Evolutionary conservation across 2,888 invertebrate genomes (phyloP), one percentile per base, ranked within the genome.

Genomic region (Andrena haemorrhoa): DNA sequence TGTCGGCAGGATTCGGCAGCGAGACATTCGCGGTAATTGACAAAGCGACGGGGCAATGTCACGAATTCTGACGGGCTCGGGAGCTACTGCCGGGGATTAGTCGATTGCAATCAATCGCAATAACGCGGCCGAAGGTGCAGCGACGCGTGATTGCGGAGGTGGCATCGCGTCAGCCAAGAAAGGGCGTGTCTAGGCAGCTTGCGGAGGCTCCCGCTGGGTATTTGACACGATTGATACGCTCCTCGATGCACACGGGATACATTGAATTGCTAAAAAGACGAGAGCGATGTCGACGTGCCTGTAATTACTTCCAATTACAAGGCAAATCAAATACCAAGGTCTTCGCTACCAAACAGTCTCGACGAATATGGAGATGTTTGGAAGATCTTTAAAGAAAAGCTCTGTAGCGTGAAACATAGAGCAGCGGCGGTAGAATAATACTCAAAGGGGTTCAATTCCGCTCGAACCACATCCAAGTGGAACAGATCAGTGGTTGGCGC

Each of bases 21-120:
- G 72, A 58, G 53, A 71, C 49, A 41, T 47, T 63, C 49, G 29
- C n/a, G 71, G 60, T 82, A 81, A 82, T 82, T 81, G 65, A 82
- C 60, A 61, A 71, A 81, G 71, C 63, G 61, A 33, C 61, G 60
- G 1, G 64, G 6, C 23, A 58, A 74, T 41, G 51, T 74, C 77
- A 41, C 16, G 33, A 53, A 69, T 73, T 75, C 85, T 56, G 79
- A 87, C 79, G 49, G 65, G 61, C 51, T 56, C 53, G 47, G 51
- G 31, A 47, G 61, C 29, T 53, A 60, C 75, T 49, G 51, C 31
- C 63, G 73, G 77, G 71, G 79, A 88, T 85, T 83, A 83, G 82
- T 76, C 66, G 68, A 70, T 75, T 76, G 61, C 64, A 63, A 73
- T 85, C 83, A 87, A 88, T 88, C 82, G 83, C 75, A 77, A 83